These are phyloP conservation scores for Hydrochoerus hydrochaeris DNA, from an alignment of 2,113 vertebrate species.

Conservation along the genomic window DNA sequence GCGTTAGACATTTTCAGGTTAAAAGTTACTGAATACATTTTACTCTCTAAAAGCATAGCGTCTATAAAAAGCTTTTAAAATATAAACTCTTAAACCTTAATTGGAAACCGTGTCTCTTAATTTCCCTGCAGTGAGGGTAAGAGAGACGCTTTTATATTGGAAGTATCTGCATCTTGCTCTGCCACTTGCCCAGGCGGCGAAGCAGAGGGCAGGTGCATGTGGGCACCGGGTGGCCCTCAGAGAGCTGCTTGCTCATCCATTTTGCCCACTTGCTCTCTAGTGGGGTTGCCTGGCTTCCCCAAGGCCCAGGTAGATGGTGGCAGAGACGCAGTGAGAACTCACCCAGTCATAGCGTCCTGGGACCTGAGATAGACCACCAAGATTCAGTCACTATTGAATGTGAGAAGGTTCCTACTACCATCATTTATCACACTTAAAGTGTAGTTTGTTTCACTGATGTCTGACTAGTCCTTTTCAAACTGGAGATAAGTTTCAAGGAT, in stretches of 20 bases:
- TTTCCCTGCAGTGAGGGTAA: background rate
- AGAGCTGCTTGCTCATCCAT: background rate
- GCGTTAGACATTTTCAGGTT: conserved; percentile 66
- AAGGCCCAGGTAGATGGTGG: background rate
- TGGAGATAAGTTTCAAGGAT: conserved; percentile 32
- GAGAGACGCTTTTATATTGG: background rate
- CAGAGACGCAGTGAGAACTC: background rate
- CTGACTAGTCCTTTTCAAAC: conserved; percentile 27
- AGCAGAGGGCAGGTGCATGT: background rate
- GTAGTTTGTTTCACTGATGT: background rate
- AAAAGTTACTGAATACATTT: conserved; percentile 63
- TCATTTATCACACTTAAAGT: background rate
- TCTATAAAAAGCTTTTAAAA: conserved; percentile 65
- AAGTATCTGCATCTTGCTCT: background rate
- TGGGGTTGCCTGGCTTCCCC: background rate
- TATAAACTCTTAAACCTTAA: conserved; percentile 26
- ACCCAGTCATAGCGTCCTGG: background rate
- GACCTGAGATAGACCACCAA: background rate
- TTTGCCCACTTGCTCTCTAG: background rate
- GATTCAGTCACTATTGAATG: background rate
- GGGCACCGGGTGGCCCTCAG: background rate
- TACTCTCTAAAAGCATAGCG: conserved; percentile 48
- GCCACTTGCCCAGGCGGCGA: background rate
- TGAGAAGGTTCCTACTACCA: background rate
- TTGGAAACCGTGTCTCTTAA: conserved; percentile 37